phyloP scores from a whole-genome alignment of 2,113 vertebrate genomes.

The Acrocephalus kingi region DNA sequence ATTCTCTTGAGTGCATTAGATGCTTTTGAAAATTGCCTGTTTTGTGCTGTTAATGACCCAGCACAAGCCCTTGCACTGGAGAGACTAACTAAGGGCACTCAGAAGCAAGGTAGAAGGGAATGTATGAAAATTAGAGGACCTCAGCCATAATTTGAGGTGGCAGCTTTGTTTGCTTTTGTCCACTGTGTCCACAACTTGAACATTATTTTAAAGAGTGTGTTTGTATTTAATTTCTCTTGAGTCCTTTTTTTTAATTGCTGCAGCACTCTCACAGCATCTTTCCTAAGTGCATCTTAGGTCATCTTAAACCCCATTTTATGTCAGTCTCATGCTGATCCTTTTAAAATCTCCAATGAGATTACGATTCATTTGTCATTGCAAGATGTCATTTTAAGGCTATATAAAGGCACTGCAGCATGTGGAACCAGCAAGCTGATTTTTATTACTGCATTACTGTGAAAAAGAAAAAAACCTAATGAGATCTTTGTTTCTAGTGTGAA shows the following conservation, averaged over 20 bases:
- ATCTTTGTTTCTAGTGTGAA: constrained; percentile 10
- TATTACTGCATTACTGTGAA: neutral
- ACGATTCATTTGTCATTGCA: neutral
- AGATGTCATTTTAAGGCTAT: neutral
- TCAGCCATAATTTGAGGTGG: neutral
- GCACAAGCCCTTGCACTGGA: neutral
- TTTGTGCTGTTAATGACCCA: neutral
- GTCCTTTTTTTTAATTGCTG: neutral
- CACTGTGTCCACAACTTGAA: neutral
- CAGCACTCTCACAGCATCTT: neutral
- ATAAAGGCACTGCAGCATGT: neutral
- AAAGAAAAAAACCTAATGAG: neutral
- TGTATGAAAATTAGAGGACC: neutral
- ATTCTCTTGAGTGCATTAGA: neutral
- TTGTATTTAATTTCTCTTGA: neutral
- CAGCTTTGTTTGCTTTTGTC: neutral
- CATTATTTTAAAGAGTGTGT: neutral
- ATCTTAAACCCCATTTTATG: neutral
- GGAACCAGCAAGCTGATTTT: neutral
- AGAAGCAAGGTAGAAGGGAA: neutral
- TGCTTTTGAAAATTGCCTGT: neutral
- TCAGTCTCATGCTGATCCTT: neutral
- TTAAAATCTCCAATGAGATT: neutral
- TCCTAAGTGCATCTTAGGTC: neutral
- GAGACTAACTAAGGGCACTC: neutral